Percentiles rank a stretch among this genome's conserved stretches.
Evolutionary conservation across 2,113 vertebrate genomes (phyloP).

Genomic region (Myrmecophaga tridactyla): DNA sequence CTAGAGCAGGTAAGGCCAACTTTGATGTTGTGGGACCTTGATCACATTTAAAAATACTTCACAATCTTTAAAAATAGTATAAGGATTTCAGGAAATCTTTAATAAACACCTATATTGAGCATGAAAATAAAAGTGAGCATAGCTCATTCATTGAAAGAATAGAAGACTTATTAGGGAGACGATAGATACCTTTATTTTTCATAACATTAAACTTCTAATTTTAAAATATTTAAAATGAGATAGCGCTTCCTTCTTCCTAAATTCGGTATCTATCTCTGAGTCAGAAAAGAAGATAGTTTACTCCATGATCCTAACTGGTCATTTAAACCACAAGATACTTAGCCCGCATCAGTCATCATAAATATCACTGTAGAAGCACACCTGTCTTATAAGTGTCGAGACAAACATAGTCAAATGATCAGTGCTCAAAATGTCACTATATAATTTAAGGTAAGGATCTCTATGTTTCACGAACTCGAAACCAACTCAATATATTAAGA

Average conservation of each 20-base stretch:
- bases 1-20: background rate
- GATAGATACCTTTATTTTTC: slow-evolving; percentile 15
- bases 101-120: slow-evolving; percentile 67
- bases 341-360: background rate
- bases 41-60: slow-evolving; percentile 78
- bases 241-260: slow-evolving; percentile 29
- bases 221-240: slow-evolving; percentile 45
- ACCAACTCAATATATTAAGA: slow-evolving; percentile 51
- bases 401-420: slow-evolving; percentile 34
- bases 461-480: slow-evolving; percentile 40
- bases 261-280: slow-evolving; percentile 49
- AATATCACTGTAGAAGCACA: background rate
- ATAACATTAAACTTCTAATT: slow-evolving; percentile 54
- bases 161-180: slow-evolving; percentile 25
- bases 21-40: slow-evolving; percentile 53
- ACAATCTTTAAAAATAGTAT: slow-evolving; percentile 79
- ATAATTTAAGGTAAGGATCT: background rate
- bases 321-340: background rate
- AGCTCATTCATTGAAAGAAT: slow-evolving; percentile 59
- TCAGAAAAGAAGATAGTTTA: slow-evolving; percentile 29
- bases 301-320: background rate
- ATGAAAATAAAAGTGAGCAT: slow-evolving; percentile 78
- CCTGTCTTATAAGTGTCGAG: background rate
- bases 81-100: slow-evolving; percentile 74
- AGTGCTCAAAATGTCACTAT: background rate